Evolutionary conservation across 1,140 invertebrate species (phyloP).

Genomic region (Drosophila parabipectinata): DNA sequence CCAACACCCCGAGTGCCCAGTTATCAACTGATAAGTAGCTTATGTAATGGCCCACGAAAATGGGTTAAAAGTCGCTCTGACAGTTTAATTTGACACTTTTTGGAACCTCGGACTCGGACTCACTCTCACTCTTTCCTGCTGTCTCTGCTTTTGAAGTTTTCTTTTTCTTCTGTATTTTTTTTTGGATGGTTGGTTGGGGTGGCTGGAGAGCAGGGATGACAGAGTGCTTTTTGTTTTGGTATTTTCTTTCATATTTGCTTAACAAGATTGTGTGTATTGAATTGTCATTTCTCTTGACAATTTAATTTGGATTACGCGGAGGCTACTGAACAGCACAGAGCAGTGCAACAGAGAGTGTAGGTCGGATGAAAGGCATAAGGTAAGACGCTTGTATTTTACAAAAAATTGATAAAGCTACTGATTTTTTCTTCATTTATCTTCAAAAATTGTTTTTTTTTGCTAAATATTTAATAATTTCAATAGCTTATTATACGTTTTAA

Average conservation of each 20-base stretch:
- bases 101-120: constrained; percentile 20
- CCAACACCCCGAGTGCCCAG: constrained; percentile 43
- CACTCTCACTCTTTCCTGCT: constrained; percentile 32
- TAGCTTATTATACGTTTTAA: no score
- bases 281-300: constrained; percentile 82
- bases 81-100: constrained; percentile 81
- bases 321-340: constrained; percentile 59
- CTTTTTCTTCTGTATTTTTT: not conserved
- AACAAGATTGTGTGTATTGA: constrained; percentile 79
- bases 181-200: not conserved
- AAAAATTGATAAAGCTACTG: not conserved
- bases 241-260: constrained; percentile 70
- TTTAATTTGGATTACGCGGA: constrained; percentile 80
- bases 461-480: no score
- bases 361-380: constrained; percentile 41
- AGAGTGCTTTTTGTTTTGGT: constrained; percentile 72
- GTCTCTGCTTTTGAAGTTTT: constrained; percentile 25
- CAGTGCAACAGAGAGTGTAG: constrained; percentile 14
- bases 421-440: not conserved
- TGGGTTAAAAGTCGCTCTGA: constrained; percentile 77
- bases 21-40: constrained; percentile 81
- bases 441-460: no score
- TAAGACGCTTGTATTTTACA: constrained; percentile 15
- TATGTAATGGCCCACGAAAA: constrained; percentile 73
- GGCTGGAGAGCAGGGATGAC: constrained; percentile 52